phyloP scores from a whole-genome alignment of 1,140 invertebrate species.

The Euwallacea fornicatus region DNA sequence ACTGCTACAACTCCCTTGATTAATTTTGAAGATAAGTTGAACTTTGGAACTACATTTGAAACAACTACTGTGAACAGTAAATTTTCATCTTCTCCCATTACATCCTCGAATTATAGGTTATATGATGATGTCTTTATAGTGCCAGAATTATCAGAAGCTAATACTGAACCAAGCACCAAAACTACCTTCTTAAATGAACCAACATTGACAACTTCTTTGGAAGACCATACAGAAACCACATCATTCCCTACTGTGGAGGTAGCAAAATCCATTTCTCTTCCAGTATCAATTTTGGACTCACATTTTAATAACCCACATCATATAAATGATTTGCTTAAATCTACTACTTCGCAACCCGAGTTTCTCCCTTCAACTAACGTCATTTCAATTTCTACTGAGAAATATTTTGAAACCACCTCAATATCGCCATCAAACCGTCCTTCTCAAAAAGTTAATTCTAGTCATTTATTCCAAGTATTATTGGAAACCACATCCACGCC shows the following conservation, averaged over 20 bases:
- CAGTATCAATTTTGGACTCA: slow-evolving; percentile 18
- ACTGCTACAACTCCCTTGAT: slow-evolving; percentile 26
- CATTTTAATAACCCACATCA: slow-evolving; percentile 19
- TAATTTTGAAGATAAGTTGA: slow-evolving; percentile 19
- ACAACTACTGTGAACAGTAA: background rate
- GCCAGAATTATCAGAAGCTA: slow-evolving; percentile 9
- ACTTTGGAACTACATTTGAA: slow-evolving; percentile 21
- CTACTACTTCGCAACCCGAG: no score
- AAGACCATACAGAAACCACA: slow-evolving; percentile 4
- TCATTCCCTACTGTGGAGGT: slow-evolving; percentile 20
- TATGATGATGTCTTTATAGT: slow-evolving; percentile 24
- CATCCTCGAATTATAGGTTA: background rate
- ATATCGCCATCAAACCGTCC: no score
- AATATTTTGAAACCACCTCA: background rate
- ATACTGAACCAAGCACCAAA: background rate
- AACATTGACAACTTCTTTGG: background rate
- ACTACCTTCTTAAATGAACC: slow-evolving; percentile 2
- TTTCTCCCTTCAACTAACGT: background rate
- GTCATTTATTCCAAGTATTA: slow-evolving; percentile 30
- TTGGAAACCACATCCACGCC: slow-evolving; percentile 25
- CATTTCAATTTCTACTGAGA: slow-evolving; percentile 15
- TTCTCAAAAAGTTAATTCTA: slow-evolving; percentile 30
- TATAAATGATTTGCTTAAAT: background rate
- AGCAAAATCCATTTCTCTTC: slow-evolving; percentile 28
- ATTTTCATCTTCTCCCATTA: background rate